Evolutionary conservation across 2,888 invertebrate species (phyloP).

Genomic region (Drosophila koepferae): DNA sequence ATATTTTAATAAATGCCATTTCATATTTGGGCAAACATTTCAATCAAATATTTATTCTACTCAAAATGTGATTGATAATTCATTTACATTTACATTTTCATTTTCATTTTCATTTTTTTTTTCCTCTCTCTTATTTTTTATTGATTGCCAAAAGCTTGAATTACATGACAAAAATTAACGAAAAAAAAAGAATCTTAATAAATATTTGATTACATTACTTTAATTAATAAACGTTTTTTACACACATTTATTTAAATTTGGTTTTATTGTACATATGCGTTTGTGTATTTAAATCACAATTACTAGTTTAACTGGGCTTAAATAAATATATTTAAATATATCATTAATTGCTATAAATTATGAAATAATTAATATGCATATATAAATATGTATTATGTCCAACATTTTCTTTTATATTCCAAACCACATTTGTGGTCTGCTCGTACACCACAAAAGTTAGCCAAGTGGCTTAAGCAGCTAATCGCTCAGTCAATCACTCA

Average conservation of each 20-base stretch:
- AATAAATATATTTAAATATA: neutral
- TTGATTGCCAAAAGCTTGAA: neutral
- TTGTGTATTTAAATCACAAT: neutral
- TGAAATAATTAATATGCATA: neutral
- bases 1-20: neutral
- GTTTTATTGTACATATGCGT: neutral
- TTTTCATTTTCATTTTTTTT: neutral
- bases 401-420: neutral
- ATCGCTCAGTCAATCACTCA: neutral
- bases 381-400: too few relatives aligned
- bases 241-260: neutral
- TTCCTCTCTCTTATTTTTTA: neutral
- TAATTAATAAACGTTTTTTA: neutral
- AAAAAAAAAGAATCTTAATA: neutral
- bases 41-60: neutral
- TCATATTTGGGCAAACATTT: neutral
- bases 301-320: neutral
- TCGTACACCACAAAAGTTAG: neutral
- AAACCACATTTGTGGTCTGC: neutral
- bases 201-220: neutral
- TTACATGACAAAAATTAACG: neutral
- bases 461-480: neutral
- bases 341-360: neutral
- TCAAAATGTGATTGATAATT: neutral
- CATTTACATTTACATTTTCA: neutral